Base-by-base conservation (phyloP, 2,113 vertebrate genomes). In the Reinhardtius hippoglossoides region DNA sequence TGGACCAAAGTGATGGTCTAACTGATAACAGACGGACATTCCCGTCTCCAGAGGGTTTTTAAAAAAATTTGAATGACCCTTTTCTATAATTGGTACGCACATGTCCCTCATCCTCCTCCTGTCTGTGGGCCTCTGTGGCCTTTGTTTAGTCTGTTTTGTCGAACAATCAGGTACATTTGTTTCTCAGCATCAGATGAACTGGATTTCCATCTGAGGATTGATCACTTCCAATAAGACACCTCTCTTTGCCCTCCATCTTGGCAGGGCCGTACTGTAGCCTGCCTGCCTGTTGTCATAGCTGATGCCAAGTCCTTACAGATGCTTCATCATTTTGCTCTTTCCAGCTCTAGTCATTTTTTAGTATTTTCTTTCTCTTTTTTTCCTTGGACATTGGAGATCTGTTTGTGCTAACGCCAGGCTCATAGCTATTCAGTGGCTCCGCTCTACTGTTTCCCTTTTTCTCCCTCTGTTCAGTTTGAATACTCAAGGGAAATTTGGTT, bases 401-500 rank as follows among this genome's bases (percentile, higher is more conserved):
- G 91, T 93, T 91, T 93, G 88, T 91, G 81, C 80, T 83, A 67
- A 77, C 80, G 88, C 85, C 89, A 87, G 84, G 46, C 82, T 83
- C 79, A 75, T 73, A 89, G 88, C 86, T 90, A 89, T 92, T 92
- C 91, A 91, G 86, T 77, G 83, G 82, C 80, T 85, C 64, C 61
- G 79, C 79, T 86, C 61, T 64, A 79, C 84, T 90, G 67, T 93
- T 90, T 92, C 77, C 81, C 60, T 81, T 88, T 85, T 80, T 78
- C 76, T 84, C 76, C 78, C 76, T 85, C 84, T 88, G 80, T 90
- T 90, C 84, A 65, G 46, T 78, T 82, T 81, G 69, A 91, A 88
- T 79, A 76, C 92, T 86, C 89, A 4, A 27, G 92, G 91, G 93
- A 94, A 91, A 93, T 93, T 72, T 93, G 76, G 54, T 76, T 76